phyloP scores from a whole-genome alignment of 2,113 vertebrate genomes.

The Rattus rattus region DNA sequence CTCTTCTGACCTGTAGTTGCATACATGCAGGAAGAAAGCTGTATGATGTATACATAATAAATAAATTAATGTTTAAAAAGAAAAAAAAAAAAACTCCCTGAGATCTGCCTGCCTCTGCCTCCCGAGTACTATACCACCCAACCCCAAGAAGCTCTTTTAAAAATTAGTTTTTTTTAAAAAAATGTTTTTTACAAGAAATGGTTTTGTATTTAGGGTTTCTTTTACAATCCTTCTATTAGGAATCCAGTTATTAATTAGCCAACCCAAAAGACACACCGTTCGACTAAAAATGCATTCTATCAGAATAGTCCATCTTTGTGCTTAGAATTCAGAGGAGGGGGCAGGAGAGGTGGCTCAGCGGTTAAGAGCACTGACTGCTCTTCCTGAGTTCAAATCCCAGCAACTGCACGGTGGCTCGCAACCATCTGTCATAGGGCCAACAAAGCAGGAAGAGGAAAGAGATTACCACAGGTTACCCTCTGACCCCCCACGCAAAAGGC shows the following conservation, averaged over 20 bases:
- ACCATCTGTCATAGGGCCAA: no score
- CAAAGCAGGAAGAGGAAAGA: no score
- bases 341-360: no score
- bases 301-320: background rate
- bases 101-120: background rate
- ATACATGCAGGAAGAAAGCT: no score
- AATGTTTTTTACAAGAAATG: background rate
- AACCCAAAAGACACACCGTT: background rate
- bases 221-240: background rate
- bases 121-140: background rate
- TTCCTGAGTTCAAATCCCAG: no score
- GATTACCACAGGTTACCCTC: background rate
- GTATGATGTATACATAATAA: no score
- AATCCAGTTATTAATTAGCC: conserved; percentile 37
- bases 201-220: background rate
- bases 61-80: no score
- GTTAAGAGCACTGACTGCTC: no score
- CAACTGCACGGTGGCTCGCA: no score
- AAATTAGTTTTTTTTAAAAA: background rate
- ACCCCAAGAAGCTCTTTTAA: background rate
- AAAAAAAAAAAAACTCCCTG: background rate
- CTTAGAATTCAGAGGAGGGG: conserved; percentile 1
- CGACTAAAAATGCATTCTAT: conserved; percentile 20
- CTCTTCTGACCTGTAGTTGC: no score
- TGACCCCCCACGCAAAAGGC: background rate